Percentiles rank a stretch among this genome's conserved stretches.
phyloP scores from a whole-genome alignment of 2,888 invertebrate genomes.

The Cheilosia urbana region DNA sequence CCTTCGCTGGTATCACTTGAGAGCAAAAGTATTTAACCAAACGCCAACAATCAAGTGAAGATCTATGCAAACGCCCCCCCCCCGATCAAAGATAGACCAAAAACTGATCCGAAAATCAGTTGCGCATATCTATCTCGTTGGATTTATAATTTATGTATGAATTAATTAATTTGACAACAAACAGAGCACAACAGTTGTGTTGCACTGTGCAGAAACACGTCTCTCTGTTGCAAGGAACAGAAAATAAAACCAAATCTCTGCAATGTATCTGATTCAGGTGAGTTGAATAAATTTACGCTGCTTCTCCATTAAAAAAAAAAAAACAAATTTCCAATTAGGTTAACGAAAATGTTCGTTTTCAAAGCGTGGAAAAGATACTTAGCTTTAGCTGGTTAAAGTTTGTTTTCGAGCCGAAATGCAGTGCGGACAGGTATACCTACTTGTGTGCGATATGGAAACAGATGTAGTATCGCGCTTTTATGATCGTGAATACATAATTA shows the following conservation, averaged over 20 bases:
- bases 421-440: slow-evolving; percentile 18
- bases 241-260: slow-evolving; percentile 22
- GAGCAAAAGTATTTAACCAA: slow-evolving; percentile 1
- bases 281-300: slow-evolving; percentile 63
- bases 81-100: neutral
- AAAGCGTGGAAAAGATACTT: neutral
- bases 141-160: slow-evolving; percentile 66
- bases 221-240: slow-evolving; percentile 6
- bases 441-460: slow-evolving; percentile 19
- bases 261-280: slow-evolving; percentile 75
- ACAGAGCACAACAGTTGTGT: slow-evolving; percentile 68
- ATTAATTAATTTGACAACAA: slow-evolving; percentile 67
- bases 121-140: slow-evolving; percentile 26
- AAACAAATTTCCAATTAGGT: slow-evolving; percentile 52
- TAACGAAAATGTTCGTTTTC: slow-evolving; percentile 10
- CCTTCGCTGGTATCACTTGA: slow-evolving; percentile 72
- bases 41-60: slow-evolving; percentile 60
- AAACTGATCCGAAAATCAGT: slow-evolving; percentile 34
- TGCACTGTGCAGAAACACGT: slow-evolving; percentile 32
- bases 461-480: slow-evolving; percentile 12
- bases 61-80: slow-evolving; percentile 63
- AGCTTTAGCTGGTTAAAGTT: slow-evolving; percentile 11
- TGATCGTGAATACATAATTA: slow-evolving; percentile 53
- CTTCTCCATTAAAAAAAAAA: slow-evolving; percentile 1
- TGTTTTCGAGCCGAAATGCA: slow-evolving; percentile 42